Conservation (phyloP, 2,888 invertebrate genomes). For the Drosophila nigricruria region DNA sequence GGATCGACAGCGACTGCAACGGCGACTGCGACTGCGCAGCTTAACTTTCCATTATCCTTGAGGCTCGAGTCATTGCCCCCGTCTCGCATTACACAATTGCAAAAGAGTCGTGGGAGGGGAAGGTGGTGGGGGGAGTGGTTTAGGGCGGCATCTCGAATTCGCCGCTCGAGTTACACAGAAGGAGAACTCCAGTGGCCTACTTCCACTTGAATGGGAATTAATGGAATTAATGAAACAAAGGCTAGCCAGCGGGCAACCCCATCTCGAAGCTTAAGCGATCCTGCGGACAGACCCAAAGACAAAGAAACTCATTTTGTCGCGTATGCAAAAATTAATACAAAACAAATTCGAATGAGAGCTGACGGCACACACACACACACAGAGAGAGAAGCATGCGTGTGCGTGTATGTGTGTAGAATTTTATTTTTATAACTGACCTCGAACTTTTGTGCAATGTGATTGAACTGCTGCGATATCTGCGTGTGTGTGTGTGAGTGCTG, state of each 20-base stretch:
- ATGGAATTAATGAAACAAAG: constrained; percentile 54
- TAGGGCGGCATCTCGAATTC: constrained; percentile 32
- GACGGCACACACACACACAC: constrained; percentile 19
- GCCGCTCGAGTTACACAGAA: constrained; percentile 61
- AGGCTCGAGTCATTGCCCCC: constrained; percentile 69
- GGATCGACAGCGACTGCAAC: neutral
- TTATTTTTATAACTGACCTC: constrained; percentile 83
- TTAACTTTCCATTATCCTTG: constrained; percentile 72
- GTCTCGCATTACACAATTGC: constrained; percentile 76
- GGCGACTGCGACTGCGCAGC: constrained; percentile 14
- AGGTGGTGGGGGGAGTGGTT: constrained; percentile 13
- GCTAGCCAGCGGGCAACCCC: constrained; percentile 48
- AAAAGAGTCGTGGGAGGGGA: constrained; percentile 26
- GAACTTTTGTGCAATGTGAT: constrained; percentile 84
- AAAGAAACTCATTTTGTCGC: constrained; percentile 77
- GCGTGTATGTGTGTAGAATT: constrained; percentile 31
- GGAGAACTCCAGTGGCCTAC: constrained; percentile 74
- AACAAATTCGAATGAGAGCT: constrained; percentile 58
- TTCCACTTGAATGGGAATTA: constrained; percentile 72
- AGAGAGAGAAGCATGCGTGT: neutral
- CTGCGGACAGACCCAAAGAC: constrained; percentile 60
- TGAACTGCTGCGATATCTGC: constrained; percentile 79
- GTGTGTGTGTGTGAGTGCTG: constrained; percentile 22
- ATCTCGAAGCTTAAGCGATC: constrained; percentile 33
- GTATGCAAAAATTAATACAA: constrained; percentile 71